Conservation (phyloP, 2,797 vertebrate species). For the Ara ararauna region DNA sequence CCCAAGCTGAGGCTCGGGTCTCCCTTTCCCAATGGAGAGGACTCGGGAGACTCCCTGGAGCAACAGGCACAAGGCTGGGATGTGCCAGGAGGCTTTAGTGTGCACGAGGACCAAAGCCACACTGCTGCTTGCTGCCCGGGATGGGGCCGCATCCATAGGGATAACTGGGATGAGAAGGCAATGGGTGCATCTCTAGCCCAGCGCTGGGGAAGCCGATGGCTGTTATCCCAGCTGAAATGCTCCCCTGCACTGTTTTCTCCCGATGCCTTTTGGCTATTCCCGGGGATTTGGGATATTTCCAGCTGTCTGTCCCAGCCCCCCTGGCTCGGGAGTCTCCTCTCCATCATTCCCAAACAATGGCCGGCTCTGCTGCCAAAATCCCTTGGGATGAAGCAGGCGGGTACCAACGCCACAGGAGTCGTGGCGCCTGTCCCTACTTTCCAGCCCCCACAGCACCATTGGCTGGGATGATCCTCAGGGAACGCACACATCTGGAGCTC, state of each 20-base stretch:
- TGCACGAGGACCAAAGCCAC: background rate
- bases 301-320: background rate
- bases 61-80: background rate
- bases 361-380: background rate
- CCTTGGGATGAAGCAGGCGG: background rate
- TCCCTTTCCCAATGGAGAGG: background rate
- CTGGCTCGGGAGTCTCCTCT: background rate
- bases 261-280: background rate
- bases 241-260: fast-evolving
- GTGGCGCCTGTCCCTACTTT: fast-evolving
- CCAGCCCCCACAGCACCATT: background rate
- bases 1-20: fast-evolving
- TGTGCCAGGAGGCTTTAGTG: background rate
- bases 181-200: background rate
- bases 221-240: background rate
- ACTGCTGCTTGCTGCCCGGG: background rate
- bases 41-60: fast-evolving
- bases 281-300: background rate
- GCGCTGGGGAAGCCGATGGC: background rate
- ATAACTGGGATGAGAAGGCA: background rate
- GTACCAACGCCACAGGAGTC: fast-evolving
- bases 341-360: background rate
- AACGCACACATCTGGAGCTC: background rate
- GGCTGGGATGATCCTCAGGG: background rate
- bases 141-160: background rate